These are phyloP conservation scores for Bombylius major DNA, from an alignment of 2,888 invertebrate genomes.

Conservation along the genomic window DNA sequence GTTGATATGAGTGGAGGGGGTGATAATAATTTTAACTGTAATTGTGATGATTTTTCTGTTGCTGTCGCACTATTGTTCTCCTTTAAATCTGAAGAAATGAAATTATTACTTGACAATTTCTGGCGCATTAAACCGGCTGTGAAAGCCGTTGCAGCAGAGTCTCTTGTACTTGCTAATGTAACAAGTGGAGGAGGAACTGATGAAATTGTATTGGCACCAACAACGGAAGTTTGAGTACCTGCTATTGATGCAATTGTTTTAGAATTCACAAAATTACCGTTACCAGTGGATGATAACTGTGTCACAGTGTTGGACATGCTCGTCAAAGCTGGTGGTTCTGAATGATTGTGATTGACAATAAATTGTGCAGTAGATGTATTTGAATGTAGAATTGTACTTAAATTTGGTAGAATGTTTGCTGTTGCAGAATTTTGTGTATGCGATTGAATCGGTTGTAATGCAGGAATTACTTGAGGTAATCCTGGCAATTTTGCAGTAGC, in stretches of 20 bases:
- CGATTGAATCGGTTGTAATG: conserved; percentile 30
- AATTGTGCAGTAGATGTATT: background rate
- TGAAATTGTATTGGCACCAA: conserved; percentile 2
- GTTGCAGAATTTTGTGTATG: conserved; percentile 1
- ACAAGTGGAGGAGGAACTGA: conserved; percentile 11
- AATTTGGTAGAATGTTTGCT: conserved; percentile 11
- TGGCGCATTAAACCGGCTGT: background rate
- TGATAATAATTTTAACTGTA: background rate
- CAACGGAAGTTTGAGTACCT: conserved; percentile 3
- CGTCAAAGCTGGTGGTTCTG: background rate
- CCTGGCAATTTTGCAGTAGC: conserved; percentile 19
- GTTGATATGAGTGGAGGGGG: background rate
- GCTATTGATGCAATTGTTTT: conserved; percentile 12
- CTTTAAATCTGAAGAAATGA: background rate
- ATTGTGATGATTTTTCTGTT: background rate
- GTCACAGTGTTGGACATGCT: background rate
- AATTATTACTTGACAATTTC: background rate
- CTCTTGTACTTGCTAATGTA: conserved; percentile 16
- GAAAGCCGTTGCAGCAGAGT: conserved; percentile 16
- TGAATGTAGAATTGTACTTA: conserved; percentile 9
- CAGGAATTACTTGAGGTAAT: conserved; percentile 23
- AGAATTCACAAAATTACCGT: background rate
- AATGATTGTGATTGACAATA: background rate
- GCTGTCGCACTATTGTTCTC: background rate
- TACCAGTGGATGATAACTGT: background rate